Conservation (phyloP, 2,888 invertebrate genomes). For the Cybosia mesomella region DNA sequence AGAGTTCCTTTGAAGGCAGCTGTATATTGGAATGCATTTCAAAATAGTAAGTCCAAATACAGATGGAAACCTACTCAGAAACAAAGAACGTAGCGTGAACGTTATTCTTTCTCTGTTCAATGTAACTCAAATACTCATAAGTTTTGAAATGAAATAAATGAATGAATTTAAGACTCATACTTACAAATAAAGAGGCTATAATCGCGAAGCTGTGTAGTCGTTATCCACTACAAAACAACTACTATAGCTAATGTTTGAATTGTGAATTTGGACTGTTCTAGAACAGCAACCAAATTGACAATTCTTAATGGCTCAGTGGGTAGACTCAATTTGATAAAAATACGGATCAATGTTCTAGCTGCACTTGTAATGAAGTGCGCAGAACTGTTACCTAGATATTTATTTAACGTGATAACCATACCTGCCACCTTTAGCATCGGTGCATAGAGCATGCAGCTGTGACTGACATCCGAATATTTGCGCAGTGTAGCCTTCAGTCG, state of each 20-base stretch:
- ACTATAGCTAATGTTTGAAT: neutral
- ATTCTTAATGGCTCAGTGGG: neutral
- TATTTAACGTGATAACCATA: neutral
- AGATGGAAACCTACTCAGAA: neutral
- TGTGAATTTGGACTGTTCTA: neutral
- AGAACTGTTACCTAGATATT: conserved; percentile 8
- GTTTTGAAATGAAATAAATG: too few relatives aligned
- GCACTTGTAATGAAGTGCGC: neutral
- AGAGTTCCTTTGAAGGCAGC: neutral
- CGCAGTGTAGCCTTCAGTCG: neutral
- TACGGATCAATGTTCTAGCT: neutral
- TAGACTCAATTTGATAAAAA: neutral
- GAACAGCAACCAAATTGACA: neutral
- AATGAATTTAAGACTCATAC: neutral
- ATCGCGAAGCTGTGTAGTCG: neutral
- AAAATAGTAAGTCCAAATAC: neutral
- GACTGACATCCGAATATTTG: neutral
- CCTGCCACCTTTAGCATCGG: neutral
- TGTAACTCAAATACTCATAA: neutral
- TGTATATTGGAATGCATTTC: neutral
- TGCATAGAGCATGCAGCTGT: neutral
- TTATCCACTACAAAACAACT: neutral
- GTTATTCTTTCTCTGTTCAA: neutral
- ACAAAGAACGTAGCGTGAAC: neutral
- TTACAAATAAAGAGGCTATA: conserved; percentile 7